Percentiles rank a stretch among this genome's conserved stretches.
phyloP scores from a whole-genome alignment of 2,797 vertebrate species.

The Halcyon leucocephala region DNA sequence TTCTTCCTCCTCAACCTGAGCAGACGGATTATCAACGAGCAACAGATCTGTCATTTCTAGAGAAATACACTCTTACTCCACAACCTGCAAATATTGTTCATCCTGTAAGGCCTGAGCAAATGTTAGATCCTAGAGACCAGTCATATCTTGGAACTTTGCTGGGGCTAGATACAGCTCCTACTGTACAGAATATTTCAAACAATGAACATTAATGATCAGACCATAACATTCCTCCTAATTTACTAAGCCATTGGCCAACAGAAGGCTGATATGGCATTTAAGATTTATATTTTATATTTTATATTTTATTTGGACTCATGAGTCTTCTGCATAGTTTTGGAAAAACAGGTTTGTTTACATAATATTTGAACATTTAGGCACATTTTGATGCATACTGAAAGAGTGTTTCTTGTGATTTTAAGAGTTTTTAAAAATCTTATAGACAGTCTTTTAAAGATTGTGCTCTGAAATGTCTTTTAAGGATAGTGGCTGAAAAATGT shows the following conservation, averaged over 20 bases:
- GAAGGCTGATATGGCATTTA: constrained; percentile 23
- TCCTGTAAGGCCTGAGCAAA: constrained; percentile 91
- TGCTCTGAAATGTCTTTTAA: constrained; percentile 57
- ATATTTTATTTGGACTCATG: constrained; percentile 64
- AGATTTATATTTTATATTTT: constrained; percentile 66
- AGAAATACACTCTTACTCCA: constrained; percentile 97
- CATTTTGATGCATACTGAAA: constrained; percentile 66
- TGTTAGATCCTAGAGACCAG: constrained; percentile 93
- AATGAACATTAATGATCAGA: constrained; percentile 81
- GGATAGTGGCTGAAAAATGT: constrained; percentile 32
- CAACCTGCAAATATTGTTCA: constrained; percentile 92
- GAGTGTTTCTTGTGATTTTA: constrained; percentile 68
- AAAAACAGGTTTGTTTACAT: constrained; percentile 68
- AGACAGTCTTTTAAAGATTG: constrained; percentile 61
- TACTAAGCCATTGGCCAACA: not conserved
- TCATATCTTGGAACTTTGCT: constrained; percentile 93
- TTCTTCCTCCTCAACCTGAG: constrained; percentile 78
- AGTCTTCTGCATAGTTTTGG: constrained; percentile 67
- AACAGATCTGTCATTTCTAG: constrained; percentile 91
- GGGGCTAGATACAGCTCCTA: constrained; percentile 86
- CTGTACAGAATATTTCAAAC: constrained; percentile 85
- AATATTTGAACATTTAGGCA: constrained; percentile 51
- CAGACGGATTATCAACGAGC: constrained; percentile 85
- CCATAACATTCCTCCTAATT: constrained; percentile 59
- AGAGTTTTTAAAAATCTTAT: constrained; percentile 64